Evolutionary conservation across 64 coral and sea anemone species (phyloP), one percentile per base, ranked within the genome.

Genomic region (Platygyra sinensis): DNA sequence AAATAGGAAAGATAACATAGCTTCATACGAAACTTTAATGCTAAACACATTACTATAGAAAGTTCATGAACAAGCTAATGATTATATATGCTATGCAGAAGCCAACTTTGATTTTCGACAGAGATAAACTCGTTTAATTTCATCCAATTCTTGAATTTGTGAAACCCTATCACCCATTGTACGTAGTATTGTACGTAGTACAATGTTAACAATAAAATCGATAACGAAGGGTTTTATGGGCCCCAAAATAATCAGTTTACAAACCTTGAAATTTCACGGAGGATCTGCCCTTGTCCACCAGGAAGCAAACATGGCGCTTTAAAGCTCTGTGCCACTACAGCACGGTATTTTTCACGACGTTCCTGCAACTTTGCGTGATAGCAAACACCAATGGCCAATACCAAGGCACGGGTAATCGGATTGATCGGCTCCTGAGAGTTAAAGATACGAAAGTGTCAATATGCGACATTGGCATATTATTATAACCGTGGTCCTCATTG

Each of bases 211-310:
- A 8, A 55, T 9, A 55, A 55, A 9, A 2, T 55, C 9, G 13
- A 55, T 55, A 55, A 55, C 75, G 42, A 75, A 49, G 76, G 46
- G 52, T 75, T 50, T 32, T 31, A 51, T 25, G 62, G 31, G 38
- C 2, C 15, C 15, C 27, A 69, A 12, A 17, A 38, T 63, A 3
- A 71, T n/a, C 11, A 77, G 20, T 28, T 25, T 12, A 29, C 28
- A 57, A 59, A 95, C 94, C 94, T 74, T 65, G 94, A 71, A 31
- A 95, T 95, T 91, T 95, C 94, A 30, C 74, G 86, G 2, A 77
- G 25, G 30, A 95, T 95, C 54, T 86, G 87, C 62, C 88, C 28
- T 8, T 72, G 62, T 67, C 78, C 89, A 57, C 94, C 94, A 20
- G 75, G 72, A 15, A 95, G 72, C 3, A 46, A 10, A 59, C 89